Percentiles rank a stretch among this genome's conserved stretches.
These are phyloP conservation scores for Cossypha niveicapilla DNA, from an alignment of 2,797 vertebrate species.

Conservation along the genomic window DNA sequence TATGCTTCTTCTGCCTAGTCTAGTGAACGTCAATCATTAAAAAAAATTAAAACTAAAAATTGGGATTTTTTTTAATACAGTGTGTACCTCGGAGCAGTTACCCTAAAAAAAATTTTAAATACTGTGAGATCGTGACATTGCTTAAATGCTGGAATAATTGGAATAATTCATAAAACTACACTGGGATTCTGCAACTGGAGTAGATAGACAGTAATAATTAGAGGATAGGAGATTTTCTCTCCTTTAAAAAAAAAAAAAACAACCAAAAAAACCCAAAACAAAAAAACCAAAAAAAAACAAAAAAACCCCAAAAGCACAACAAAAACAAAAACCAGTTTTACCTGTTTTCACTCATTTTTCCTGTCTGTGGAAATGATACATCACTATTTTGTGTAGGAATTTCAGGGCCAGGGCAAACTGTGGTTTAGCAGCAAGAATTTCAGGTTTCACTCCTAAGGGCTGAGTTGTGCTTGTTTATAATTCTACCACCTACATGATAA, in stretches of 20 bases:
- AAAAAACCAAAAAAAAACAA: no score
- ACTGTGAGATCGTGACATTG: neutral
- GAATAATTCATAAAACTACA: neutral
- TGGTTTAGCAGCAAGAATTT: neutral
- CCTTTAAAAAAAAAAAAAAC: neutral
- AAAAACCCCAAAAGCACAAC: no score
- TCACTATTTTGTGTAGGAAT: neutral
- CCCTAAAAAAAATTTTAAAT: rapidly evolving
- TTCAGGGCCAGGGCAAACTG: neutral
- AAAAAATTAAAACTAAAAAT: neutral
- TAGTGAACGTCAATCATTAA: neutral
- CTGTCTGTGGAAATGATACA: neutral
- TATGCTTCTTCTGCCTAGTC: neutral
- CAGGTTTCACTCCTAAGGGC: neutral
- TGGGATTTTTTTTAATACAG: neutral
- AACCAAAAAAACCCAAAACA: no score
- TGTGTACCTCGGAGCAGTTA: neutral
- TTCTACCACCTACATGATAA: neutral
- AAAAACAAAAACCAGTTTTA: neutral
- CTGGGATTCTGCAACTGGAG: neutral
- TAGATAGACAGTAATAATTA: neutral
- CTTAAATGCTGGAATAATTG: neutral
- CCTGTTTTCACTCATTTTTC: rapidly evolving
- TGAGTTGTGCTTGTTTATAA: neutral
- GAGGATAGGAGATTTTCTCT: neutral